Evolutionary conservation across 1,140 invertebrate genomes (phyloP), one percentile per base, ranked within the genome.

Genomic region (Philotrypesis tridentata): DNA sequence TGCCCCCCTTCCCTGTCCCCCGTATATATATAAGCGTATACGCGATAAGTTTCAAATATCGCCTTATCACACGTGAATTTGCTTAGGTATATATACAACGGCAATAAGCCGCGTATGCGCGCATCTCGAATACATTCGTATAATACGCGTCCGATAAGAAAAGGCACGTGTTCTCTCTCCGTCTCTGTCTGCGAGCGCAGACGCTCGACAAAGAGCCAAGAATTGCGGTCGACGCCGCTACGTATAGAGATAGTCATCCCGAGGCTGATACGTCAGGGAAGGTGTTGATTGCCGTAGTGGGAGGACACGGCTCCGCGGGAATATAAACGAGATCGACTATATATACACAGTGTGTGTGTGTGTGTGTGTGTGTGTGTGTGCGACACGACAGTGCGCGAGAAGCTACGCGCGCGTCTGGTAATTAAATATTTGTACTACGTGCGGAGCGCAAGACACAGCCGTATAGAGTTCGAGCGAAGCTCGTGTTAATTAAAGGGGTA

Each of bases 391-490:
- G 9, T 43, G 27, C 25, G 61, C 25, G 23, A 65, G 8, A 65
- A 21, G 60, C 60, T 61, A n/a, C 60, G 60, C 2, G 84, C 87
- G 81, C 87, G 85, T 87, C 85, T 86, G 85, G 71, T 88, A 87
- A 87, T 89, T 88, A 88, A 89, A 89, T 89, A 89, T 89, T 89
- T 89, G 85, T 85, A 85, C 84, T 85, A 70, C 71, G 76, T 60
- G 72, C 27, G 6, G n/a, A n/a, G n/a, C n/a, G 73, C 82, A 79
- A 84, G 85, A 84, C 85, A 82, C n/a, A n/a, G 84, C 79, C 68
- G 82, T 71, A 80, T 74, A 21, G 73, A 65, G 82, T 82, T 37
- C n/a, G 33, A 37, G 80, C 75, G 83, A 83, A 55, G 84, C 82
- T 83, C 84, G 82, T 79, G 84, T 88, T 89, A 89, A 88, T 89